Conservation (phyloP, 2,888 invertebrate genomes). For the Polydrusus pterygomalis region DNA sequence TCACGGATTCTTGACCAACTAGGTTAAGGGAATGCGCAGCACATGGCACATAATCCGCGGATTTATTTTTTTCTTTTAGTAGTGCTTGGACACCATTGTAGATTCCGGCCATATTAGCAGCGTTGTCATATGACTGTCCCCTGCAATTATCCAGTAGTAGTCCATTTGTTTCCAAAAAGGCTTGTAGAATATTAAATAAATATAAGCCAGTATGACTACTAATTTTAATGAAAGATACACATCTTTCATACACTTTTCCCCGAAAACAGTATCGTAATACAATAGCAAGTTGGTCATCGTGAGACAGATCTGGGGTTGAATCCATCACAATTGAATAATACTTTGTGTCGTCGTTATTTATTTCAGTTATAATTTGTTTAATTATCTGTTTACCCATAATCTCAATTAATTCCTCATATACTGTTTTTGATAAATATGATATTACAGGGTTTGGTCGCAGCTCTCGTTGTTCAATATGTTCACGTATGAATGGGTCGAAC, state of each 20-base stretch:
- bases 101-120: background rate
- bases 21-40: conserved; percentile 23
- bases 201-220: background rate
- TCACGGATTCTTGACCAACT: background rate
- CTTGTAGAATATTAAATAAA: background rate
- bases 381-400: background rate
- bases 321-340: background rate
- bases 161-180: background rate
- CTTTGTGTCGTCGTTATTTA: background rate
- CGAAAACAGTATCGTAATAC: conserved; percentile 11
- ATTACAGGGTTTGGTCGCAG: background rate
- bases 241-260: conserved; percentile 7
- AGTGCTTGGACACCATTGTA: conserved; percentile 6
- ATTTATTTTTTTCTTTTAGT: background rate
- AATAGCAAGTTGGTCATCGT: background rate
- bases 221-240: background rate
- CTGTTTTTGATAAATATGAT: conserved; percentile 2
- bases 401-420: conserved; percentile 14
- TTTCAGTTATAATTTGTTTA: background rate
- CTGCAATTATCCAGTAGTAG: background rate
- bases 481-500: background rate
- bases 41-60: conserved; percentile 29
- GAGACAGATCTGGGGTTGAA: background rate
- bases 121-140: background rate
- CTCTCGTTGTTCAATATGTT: background rate